Evolutionary conservation across 2,113 vertebrate genomes (phyloP), one percentile per base, ranked within the genome.

Genomic region (Heterotis niloticus): DNA sequence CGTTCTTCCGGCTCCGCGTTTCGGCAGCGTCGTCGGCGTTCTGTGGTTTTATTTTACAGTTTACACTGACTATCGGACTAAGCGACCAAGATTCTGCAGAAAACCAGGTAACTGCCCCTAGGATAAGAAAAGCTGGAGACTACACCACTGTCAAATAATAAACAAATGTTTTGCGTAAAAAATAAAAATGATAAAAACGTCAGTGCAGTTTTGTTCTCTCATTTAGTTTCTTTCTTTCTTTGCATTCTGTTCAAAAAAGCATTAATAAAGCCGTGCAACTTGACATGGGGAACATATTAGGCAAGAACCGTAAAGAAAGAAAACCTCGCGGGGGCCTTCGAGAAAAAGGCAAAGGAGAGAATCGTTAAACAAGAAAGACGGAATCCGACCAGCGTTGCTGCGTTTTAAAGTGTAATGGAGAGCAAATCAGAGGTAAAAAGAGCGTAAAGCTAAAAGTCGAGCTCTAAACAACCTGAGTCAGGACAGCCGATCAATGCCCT

Each of bases 381-480:
- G 68, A 67, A 54, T 26, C 67, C 56, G 64, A 76, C 76, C 77
- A 77, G 72, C 29, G 68, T 20, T 59, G 62, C n/a, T 78, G 52
- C 69, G 23, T 72, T 79, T 78, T 75, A 75, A 51, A 81, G 75
- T 64, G 73, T 85, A 80, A 77, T 26, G 54, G 51, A 83, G 80
- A 52, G 57, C 69, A 83, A 83, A 82, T 82, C 66, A 69, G 73
- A 65, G 69, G 78, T 52, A 81, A 17, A 80, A 75, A 81, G 16
- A 11, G 23, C 0, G 4, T 28, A 23, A 26, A 80, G 71, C 78
- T 56, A 69, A 34, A n/a, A 65, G 69, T 78, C 79, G 73, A 68
- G 59, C 74, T 65, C 75, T 28, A 20, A 77, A 80, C 57, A 62
- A 64, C 81, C 78, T 76, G 72, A 83, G 70, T 72, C 54, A 60